Evolutionary conservation across 92 coral and sea anemone genomes (phyloP), one percentile per base, ranked within the genome.

Genomic region (Muricea muricata): DNA sequence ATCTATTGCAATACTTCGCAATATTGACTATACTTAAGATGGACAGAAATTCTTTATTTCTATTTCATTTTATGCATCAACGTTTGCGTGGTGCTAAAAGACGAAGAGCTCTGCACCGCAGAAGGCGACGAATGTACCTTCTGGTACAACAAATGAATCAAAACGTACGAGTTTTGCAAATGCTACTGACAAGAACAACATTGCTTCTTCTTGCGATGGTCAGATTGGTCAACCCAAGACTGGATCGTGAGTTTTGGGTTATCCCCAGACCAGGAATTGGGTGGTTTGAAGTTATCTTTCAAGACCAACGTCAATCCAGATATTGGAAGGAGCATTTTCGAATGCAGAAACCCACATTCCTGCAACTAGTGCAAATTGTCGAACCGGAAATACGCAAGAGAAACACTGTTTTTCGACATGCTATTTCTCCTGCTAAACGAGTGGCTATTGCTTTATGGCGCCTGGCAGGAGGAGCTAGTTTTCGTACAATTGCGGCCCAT

Each of bases 391-490:
- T 91, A 0, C 25, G 32, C 3, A 73, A 84, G 41, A 68, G 87
- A 69, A 56, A n/a, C n/a, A n/a, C n/a, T n/a, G n/a, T n/a, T n/a
- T n/a, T n/a, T n/a, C n/a, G 80, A 48, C 25, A 4, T 5, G 26
- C 48, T 67, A 67, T 67, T 30, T 55, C 86, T 1, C 28, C 85
- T 6, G 80, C 87, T 10, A 89, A 86, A 65, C 75, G 91, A 77
- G 94, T 89, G 21, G 90, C 92, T 29, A 88, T 85, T 75, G 92
- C 94, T 17, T 79, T 88, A 75, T 91, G 92, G 94, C 89, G 90
- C 21, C 52, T 88, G 47, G 92, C 91, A 15, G 66, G 75, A 32
- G 86, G 89, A 0, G 61, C 66, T 33, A 92, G 90, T 66, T 92
- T 82, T 75, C 81, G 92, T n/a, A 77, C 76, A 84, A 37, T 37